phyloP scores from a whole-genome alignment of 2,888 invertebrate species.

The Lamproptera curius region DNA sequence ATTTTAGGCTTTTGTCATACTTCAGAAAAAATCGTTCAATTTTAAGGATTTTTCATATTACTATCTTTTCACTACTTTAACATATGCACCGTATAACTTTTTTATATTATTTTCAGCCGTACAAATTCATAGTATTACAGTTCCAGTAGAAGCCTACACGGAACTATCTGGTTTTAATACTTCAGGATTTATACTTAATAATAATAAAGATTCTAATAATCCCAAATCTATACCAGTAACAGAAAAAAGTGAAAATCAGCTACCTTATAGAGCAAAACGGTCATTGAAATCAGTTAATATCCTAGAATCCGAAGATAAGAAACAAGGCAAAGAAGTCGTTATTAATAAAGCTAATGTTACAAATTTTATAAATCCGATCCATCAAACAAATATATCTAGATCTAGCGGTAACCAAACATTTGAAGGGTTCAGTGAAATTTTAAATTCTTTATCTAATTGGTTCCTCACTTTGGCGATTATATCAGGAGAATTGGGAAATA shows the following conservation, averaged over 20 bases:
- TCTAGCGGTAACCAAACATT: not conserved
- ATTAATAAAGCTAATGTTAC: too few species aligned
- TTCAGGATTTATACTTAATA: not conserved
- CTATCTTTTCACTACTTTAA: too few species aligned
- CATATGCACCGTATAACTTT: too few species aligned
- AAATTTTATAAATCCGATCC: not conserved
- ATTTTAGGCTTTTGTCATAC: too few species aligned
- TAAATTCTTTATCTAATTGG: constrained; percentile 42
- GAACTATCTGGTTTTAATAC: not conserved
- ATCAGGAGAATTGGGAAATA: constrained; percentile 25
- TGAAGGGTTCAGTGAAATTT: constrained; percentile 36
- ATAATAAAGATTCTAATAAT: not conserved
- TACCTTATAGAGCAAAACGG: not conserved
- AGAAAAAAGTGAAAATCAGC: not conserved
- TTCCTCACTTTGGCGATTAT: constrained; percentile 38
- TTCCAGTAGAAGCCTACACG: not conserved
- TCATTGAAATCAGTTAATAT: constrained; percentile 9
- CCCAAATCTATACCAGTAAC: not conserved
- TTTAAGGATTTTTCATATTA: too few species aligned
- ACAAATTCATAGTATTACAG: not conserved
- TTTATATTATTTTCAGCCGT: not conserved
- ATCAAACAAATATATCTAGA: not conserved
- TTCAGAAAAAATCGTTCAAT: too few species aligned
- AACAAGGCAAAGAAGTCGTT: not conserved
- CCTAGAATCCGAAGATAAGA: not conserved